phyloP scores from a whole-genome alignment of 2,797 vertebrate species.

The Crypturellus tataupa region DNA sequence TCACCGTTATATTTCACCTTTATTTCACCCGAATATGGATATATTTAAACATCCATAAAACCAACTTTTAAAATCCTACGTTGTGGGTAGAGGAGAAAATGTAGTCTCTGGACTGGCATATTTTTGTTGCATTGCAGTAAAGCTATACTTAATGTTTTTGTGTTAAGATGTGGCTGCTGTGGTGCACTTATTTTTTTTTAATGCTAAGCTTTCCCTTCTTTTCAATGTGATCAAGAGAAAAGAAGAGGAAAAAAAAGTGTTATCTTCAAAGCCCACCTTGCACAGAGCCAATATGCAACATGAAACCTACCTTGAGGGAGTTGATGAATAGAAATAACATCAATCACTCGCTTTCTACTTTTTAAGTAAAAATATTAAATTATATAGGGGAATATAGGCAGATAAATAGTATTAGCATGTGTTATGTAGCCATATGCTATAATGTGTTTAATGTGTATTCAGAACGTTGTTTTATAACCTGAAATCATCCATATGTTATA shows the following conservation, averaged over 20 bases:
- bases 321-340: conserved; percentile 21
- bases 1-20: neutral
- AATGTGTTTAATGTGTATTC: neutral
- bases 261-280: conserved; percentile 69
- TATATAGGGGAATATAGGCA: neutral
- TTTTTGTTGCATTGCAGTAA: neutral
- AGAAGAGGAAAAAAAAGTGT: conserved; percentile 34
- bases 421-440: neutral
- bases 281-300: neutral
- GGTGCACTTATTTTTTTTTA: neutral
- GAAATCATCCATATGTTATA: neutral
- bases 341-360: neutral
- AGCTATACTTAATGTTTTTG: neutral
- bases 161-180: neutral
- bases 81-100: neutral
- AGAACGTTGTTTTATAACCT: neutral
- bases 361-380: neutral
- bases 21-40: too few relatives aligned
- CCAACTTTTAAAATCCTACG: neutral
- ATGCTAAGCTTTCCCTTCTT: neutral
- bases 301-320: neutral
- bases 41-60: neutral
- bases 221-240: conserved; percentile 8
- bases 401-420: neutral
- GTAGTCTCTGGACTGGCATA: neutral